These are phyloP conservation scores for Morpho achilles DNA, from an alignment of 2,888 invertebrate species.

Conservation along the genomic window DNA sequence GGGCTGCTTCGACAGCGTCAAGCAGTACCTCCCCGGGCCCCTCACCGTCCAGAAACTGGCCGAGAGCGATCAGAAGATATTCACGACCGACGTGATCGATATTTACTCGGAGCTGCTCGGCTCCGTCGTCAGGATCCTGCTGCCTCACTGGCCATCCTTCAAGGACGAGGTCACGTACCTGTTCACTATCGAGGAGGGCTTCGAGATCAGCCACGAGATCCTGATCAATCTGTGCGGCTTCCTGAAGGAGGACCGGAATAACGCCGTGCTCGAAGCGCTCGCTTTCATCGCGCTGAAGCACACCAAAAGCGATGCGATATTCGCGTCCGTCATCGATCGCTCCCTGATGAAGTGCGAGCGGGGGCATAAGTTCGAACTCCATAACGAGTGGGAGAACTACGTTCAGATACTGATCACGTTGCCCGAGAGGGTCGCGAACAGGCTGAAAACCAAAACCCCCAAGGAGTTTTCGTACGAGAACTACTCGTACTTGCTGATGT, in stretches of 20 bases:
- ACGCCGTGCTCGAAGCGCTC: slow-evolving; percentile 47
- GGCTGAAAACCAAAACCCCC: slow-evolving; percentile 74
- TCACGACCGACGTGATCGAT: slow-evolving; percentile 53
- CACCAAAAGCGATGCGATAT: slow-evolving; percentile 78
- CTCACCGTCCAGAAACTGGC: slow-evolving; percentile 83
- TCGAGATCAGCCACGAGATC: slow-evolving; percentile 64
- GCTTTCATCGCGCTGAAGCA: slow-evolving; percentile 65
- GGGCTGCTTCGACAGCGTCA: slow-evolving; percentile 31
- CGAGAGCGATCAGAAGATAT: slow-evolving; percentile 59
- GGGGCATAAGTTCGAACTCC: slow-evolving; percentile 31
- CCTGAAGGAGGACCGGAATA: slow-evolving; percentile 60
- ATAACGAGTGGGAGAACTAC: slow-evolving; percentile 69
- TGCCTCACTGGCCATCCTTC: slow-evolving; percentile 79
- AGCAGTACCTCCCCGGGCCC: slow-evolving; percentile 72
- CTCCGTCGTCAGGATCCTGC: slow-evolving; percentile 64
- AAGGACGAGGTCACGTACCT: slow-evolving; percentile 60
- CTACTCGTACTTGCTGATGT: slow-evolving; percentile 79
- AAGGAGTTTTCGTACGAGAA: slow-evolving; percentile 77
- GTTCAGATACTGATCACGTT: slow-evolving; percentile 82
- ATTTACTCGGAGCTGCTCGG: slow-evolving; percentile 74
- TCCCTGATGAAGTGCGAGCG: slow-evolving; percentile 29
- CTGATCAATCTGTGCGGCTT: slow-evolving; percentile 64
- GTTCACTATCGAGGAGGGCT: slow-evolving; percentile 77
- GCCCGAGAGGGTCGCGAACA: slow-evolving; percentile 86
- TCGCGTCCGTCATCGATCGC: slow-evolving; percentile 67